Conservation (phyloP, 1,140 invertebrate genomes). For the Acromyrmex echinatior region DNA sequence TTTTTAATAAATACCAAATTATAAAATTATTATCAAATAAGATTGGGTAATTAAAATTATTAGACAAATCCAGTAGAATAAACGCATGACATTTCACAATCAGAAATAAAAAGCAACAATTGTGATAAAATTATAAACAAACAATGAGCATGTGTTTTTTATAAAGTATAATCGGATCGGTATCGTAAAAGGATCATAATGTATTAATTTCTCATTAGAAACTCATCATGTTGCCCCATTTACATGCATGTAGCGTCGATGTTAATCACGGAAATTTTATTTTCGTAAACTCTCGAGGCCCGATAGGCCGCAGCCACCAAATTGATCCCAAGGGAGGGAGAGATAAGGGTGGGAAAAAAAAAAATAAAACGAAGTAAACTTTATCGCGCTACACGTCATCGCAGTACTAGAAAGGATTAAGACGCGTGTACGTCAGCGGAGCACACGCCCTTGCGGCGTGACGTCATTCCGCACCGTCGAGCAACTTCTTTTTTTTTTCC, state of each 20-base stretch:
- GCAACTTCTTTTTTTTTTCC: constrained; percentile 57
- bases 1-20: not conserved
- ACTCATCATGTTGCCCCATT: constrained; percentile 8
- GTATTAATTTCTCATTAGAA: constrained; percentile 34
- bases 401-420: constrained; percentile 55
- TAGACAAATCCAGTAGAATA: not conserved
- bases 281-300: constrained; percentile 31
- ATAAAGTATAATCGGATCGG: not conserved
- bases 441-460: constrained; percentile 59
- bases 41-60: not conserved
- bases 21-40: constrained; percentile 3
- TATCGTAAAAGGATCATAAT: constrained; percentile 15
- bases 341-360: not conserved
- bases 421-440: constrained; percentile 57
- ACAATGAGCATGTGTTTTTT: not conserved
- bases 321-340: constrained; percentile 40
- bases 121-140: not conserved
- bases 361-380: constrained; percentile 31
- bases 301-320: not conserved
- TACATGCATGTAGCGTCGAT: constrained; percentile 2
- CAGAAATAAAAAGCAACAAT: constrained; percentile 5
- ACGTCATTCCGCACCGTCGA: constrained; percentile 54
- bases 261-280: constrained; percentile 50
- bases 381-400: constrained; percentile 56
- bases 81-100: not conserved